These are phyloP conservation scores for human (Homo sapiens) DNA, from an alignment of 2,113 vertebrate genomes.

Conservation along the genomic window GRCh38 chr18:8365001-8365500, in stretches of 20 bases:
- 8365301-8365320: not conserved
- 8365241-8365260: not conserved
- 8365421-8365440: not conserved
- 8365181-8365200: not conserved
- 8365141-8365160: not conserved
- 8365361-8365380: not conserved
- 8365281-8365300: not conserved
- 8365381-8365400: too few species aligned
- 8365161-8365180: not conserved
- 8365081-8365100: not conserved
- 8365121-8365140: not conserved
- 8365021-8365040: not conserved
- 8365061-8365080: not conserved
- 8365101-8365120: not conserved
- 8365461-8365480: not conserved
- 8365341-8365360: not conserved
- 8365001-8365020: not conserved
- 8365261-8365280: not conserved
- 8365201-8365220: accelerated
- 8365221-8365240: not conserved
- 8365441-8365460: not conserved
- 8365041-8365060: too few species aligned
- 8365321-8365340: not conserved
- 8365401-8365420: not conserved
- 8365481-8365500: constrained; percentile 1